Evolutionary conservation across 2,888 invertebrate genomes (phyloP).

Genomic region (Carabus problematicus): DNA sequence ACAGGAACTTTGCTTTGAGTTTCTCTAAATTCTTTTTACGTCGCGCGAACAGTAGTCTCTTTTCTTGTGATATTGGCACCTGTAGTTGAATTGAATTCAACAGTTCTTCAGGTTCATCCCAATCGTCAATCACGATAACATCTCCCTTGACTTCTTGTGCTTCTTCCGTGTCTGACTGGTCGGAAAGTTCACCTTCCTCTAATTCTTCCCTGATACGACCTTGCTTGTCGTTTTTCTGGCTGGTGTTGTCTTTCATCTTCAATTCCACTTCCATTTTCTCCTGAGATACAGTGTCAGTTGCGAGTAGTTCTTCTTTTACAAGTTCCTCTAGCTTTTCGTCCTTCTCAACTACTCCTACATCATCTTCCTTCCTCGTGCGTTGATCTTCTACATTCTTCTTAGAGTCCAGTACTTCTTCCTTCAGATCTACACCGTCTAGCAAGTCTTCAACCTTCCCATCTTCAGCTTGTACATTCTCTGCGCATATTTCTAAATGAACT

Average conservation of each 20-base stretch:
- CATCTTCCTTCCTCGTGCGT: not conserved
- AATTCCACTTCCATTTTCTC: not conserved
- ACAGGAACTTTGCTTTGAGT: not conserved
- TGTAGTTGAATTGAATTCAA: too few relatives aligned
- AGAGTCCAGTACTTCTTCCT: not conserved
- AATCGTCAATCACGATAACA: too few relatives aligned
- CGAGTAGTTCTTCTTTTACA: not conserved
- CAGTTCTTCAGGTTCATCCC: too few relatives aligned
- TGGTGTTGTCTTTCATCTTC: not conserved
- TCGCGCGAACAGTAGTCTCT: conserved; percentile 10
- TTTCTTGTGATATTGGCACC: not conserved
- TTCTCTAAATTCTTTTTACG: conserved; percentile 14
- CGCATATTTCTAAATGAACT: not conserved
- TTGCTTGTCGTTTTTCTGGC: not conserved
- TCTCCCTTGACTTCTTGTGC: too few relatives aligned
- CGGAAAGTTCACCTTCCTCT: too few relatives aligned
- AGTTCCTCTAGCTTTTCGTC: not conserved
- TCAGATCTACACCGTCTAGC: not conserved
- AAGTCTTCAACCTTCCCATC: not conserved
- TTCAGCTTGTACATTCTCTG: not conserved
- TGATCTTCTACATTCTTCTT: not conserved
- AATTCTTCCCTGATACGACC: not conserved
- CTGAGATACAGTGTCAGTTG: not conserved
- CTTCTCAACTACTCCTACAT: conserved; percentile 22
- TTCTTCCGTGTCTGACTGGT: too few relatives aligned